Base-by-base conservation (phyloP, 1,140 invertebrate genomes). In the honey bee (Apis mellifera) region DNA sequence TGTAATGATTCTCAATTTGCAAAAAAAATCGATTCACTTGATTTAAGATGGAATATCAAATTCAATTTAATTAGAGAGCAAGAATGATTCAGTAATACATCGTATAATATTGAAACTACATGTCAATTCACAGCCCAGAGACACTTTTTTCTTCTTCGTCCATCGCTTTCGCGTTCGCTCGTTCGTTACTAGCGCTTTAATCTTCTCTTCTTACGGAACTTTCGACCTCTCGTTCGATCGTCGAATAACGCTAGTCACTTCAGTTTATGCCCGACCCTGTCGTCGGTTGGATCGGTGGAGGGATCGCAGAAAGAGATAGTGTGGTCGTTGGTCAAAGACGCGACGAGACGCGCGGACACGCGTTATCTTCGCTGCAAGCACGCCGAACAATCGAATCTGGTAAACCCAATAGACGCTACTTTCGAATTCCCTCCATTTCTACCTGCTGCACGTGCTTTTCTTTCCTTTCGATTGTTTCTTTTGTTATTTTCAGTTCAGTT, bases 221-320 rank as follows among this genome's bases (percentile, higher is more conserved):
- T 84, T 80, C 73, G 76, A 76, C 72, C 85, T 84, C 75, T 62
- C 83, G 64, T 55, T 70, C 62, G 19, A 48, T 55, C 42, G 64
- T 19, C 54, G 23, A 80, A 84, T 69, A 76, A 78, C 66, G 66
- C 69, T 32, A 68, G 26, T 71, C 64, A 69, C 69, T 87, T 87
- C 64, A 87, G 86, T 87, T 86, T 84, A 84, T 74, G 68, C 55
- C 23, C 77, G 86, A 65, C 85, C 19, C 69, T 78, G 86, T 74
- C 57, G 83, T 81, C 77, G 73, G 68, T 54, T 54, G 73, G 85
- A 78, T 71, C 81, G 55, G 57, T 57, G 50, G 65, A 76, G 66
- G 64, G 72, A 75, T 26, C 60, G 69, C 23, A 9, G 26, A 60
- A 21, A 74, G 55, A 50, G 19, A 52, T 12, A 60, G 57, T 42